Percentiles rank a stretch among this genome's conserved stretches.
phyloP scores from a whole-genome alignment of 2,888 invertebrate species.

The Eustalomyia histrio region DNA sequence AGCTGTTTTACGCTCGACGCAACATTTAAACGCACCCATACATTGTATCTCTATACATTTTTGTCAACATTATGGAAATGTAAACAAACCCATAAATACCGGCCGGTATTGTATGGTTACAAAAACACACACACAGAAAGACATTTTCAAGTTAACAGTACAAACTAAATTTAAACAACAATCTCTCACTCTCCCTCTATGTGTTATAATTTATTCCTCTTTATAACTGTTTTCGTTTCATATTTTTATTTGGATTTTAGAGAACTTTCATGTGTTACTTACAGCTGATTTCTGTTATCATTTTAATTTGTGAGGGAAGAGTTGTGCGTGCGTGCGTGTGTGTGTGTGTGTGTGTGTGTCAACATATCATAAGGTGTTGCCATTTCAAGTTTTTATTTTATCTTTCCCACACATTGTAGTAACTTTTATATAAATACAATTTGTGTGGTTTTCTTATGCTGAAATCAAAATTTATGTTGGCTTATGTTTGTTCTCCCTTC shows the following conservation, averaged over 20 bases:
- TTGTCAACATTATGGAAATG: conserved; percentile 53
- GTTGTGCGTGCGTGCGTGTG: too few species aligned
- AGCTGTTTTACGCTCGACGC: conserved; percentile 70
- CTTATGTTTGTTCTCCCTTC: conserved; percentile 36
- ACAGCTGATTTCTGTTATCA: conserved; percentile 64
- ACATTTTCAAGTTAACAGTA: conserved; percentile 38
- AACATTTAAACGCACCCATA: conserved; percentile 8
- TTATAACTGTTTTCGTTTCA: background rate
- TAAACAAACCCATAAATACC: conserved; percentile 68
- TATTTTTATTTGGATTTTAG: background rate
- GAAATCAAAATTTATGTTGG: conserved; percentile 58
- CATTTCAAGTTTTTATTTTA: conserved; percentile 1
- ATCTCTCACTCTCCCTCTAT: conserved; percentile 60
- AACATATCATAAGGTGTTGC: conserved; percentile 34
- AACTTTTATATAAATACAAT: conserved; percentile 4
- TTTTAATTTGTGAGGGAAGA: conserved; percentile 13
- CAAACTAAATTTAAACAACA: conserved; percentile 37
- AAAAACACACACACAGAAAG: background rate
- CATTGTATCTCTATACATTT: conserved; percentile 10
- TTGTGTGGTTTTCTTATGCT: conserved; percentile 19
- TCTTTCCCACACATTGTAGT: background rate
- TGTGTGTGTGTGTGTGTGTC: conserved; percentile 24
- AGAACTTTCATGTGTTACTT: background rate
- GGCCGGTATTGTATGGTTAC: conserved; percentile 70
- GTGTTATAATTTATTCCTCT: background rate